Base-by-base conservation (phyloP, 2,113 vertebrate genomes). In the Xyliphius kryptos region DNA sequence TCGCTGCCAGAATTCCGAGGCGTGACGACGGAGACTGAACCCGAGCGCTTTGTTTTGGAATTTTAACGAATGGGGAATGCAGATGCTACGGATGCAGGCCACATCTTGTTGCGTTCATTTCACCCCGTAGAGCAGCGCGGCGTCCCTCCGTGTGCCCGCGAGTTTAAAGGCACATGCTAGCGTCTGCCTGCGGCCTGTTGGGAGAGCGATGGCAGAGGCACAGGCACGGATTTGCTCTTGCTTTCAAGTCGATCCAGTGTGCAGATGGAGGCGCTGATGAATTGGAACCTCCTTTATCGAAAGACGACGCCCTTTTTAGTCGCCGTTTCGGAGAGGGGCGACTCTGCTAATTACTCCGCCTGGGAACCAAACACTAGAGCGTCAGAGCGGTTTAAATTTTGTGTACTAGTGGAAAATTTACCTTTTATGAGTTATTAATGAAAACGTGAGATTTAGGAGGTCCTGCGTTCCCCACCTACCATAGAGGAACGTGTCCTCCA, bases 221-320 rank as follows among this genome's bases (percentile, higher is more conserved):
- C 50, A 40, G 50, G 19, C 32, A 12, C 63, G 21, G 43, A 60
- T 67, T 47, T 61, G 22, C 50, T 60, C 59, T 67, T 50, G 50
- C 58, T 66, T 68, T 67, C 43, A 63, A 65, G 64, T 41, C 40
- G 41, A 61, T 69, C 52, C 56, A 61, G 22, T 56, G 21, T 61
- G 68, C 72, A 68, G 72, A 75, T 70, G 61, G 54, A 56, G 65
- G 40, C 32, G 12, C 47, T 6, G 37, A 26, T 41, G 65, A 13
- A 38, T 63, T 63, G 50, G 16, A 44, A 38, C 37, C 50, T 56
- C 32, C 50, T 58, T n/a, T 56, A 7, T 19, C n/a, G 38, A 26
- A 21, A 13, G 64, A 62, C 16, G 58, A 56, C 26, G 4, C 32
- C 53, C 26, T 17, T 58, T 13, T 22, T 40, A 3, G 38, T 68